Conservation (phyloP, 2,113 vertebrate genomes). For the Apeltes quadracus region DNA sequence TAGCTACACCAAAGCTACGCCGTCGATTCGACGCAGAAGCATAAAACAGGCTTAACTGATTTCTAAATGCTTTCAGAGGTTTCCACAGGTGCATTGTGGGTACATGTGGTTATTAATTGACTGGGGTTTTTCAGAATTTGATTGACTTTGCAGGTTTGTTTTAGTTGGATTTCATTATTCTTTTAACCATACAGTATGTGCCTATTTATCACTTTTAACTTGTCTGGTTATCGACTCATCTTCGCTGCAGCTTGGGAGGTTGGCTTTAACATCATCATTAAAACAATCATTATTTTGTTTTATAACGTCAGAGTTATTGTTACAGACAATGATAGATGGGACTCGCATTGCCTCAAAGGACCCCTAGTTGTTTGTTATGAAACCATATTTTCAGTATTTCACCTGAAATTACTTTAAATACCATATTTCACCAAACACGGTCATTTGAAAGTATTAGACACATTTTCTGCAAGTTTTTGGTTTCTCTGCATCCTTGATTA, state of each 20-base stretch:
- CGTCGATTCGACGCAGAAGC: too few species aligned
- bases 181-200: not conserved
- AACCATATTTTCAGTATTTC: too few species aligned
- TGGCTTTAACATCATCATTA: not conserved
- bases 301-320: not conserved
- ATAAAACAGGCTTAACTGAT: too few species aligned
- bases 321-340: too few species aligned
- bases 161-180: not conserved
- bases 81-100: not conserved
- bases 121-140: not conserved
- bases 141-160: not conserved
- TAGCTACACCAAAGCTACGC: too few species aligned
- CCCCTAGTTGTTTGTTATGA: too few species aligned
- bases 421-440: too few species aligned
- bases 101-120: not conserved
- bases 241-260: not conserved
- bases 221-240: not conserved
- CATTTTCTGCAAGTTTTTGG: not conserved
- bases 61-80: not conserved
- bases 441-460: not conserved
- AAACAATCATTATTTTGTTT: not conserved
- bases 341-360: too few species aligned
- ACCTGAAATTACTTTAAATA: not conserved
- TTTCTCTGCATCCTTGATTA: too few species aligned
- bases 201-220: not conserved